Evolutionary conservation across 1,140 invertebrate species (phyloP).

Genomic region (Meloidogyne floridensis): DNA sequence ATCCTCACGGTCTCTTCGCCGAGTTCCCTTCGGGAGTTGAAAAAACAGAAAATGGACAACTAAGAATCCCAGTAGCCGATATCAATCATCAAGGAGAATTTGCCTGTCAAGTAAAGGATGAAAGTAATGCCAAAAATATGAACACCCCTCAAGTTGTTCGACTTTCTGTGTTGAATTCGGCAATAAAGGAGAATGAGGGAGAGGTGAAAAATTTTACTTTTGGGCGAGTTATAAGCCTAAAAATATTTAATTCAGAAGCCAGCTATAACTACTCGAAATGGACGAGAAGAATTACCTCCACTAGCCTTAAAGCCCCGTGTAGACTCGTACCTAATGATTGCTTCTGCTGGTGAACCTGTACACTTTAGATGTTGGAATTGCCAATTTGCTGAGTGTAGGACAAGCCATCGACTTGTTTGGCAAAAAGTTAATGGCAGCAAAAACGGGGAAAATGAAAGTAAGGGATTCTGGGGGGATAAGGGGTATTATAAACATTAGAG

Average conservation of each 20-base stretch:
- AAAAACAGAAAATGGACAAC: background rate
- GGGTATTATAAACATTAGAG: no score
- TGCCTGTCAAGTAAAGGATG: background rate
- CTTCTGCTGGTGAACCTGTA: constrained; percentile 14
- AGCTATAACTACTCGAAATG: background rate
- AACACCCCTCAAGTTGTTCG: constrained; percentile 9
- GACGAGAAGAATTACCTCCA: background rate
- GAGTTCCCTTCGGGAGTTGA: background rate
- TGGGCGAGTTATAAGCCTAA: background rate
- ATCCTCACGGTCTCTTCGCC: background rate
- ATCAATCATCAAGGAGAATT: background rate
- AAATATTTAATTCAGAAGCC: background rate
- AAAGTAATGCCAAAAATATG: background rate
- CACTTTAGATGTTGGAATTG: constrained; percentile 30
- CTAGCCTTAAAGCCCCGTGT: constrained; percentile 3
- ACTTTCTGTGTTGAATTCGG: background rate
- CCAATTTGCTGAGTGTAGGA: constrained; percentile 1
- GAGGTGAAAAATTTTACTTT: background rate
- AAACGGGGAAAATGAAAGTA: background rate
- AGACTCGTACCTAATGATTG: constrained; percentile 21
- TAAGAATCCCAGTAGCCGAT: background rate
- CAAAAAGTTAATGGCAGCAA: background rate
- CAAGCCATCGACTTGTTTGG: constrained; percentile 18
- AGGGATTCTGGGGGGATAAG: background rate
- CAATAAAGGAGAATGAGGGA: background rate